phyloP scores from a whole-genome alignment of 2,888 invertebrate species.

The Mylabris sibirica region DNA sequence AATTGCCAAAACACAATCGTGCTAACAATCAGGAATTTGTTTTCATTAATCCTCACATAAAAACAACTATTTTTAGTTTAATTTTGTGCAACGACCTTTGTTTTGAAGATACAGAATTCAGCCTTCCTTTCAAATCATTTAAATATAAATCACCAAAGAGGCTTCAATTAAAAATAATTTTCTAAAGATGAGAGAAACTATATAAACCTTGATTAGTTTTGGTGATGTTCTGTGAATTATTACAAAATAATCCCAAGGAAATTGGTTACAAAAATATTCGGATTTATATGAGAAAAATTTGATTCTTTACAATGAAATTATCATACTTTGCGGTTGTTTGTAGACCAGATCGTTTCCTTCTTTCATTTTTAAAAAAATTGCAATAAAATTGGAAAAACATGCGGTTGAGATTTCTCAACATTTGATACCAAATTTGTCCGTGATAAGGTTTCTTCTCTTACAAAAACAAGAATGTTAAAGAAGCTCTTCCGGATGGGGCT shows the following conservation, averaged over 20 bases:
- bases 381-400: too few species aligned
- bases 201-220: neutral
- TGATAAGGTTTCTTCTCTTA: too few species aligned
- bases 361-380: neutral
- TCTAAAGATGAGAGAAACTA: neutral
- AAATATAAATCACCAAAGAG: neutral
- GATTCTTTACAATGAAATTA: neutral
- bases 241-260: neutral
- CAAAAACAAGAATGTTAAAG: too few species aligned
- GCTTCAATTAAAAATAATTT: neutral
- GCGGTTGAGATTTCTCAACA: too few species aligned
- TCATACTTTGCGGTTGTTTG: neutral
- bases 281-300: neutral
- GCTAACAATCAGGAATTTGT: neutral
- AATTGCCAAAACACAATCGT: neutral
- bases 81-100: conserved; percentile 2
- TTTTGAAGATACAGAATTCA: neutral
- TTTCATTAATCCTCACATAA: neutral
- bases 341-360: neutral
- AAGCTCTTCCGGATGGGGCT: neutral
- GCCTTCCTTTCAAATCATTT: neutral
- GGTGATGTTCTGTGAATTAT: neutral
- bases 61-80: neutral
- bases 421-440: too few species aligned
- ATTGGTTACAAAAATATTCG: neutral